phyloP scores from a whole-genome alignment of 2,797 vertebrate genomes.

The Perodicticus potto region DNA sequence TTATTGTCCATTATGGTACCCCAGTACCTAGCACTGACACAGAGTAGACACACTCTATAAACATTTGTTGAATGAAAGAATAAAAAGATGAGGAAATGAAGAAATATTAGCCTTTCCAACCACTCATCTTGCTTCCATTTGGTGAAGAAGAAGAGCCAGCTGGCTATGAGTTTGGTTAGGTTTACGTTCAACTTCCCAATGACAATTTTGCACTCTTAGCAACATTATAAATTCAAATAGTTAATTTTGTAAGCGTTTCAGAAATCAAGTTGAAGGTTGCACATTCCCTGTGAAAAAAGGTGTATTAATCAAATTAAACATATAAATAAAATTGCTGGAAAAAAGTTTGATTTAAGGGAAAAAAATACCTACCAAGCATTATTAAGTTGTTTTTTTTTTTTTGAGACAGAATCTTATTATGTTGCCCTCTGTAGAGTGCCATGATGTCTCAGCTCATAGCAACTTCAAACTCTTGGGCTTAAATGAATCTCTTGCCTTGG shows the following conservation, averaged over 20 bases:
- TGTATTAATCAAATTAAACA: constrained; percentile 17
- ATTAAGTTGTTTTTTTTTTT: neutral
- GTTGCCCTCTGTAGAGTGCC: too few relatives aligned
- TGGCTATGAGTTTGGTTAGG: neutral
- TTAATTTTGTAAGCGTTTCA: constrained; percentile 6
- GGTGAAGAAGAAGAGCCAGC: neutral
- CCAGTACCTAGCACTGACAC: neutral
- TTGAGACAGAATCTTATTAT: too few relatives aligned
- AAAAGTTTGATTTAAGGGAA: neutral
- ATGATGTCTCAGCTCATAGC: too few relatives aligned
- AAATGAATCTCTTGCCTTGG: too few relatives aligned
- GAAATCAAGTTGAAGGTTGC: neutral
- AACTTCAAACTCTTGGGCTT: too few relatives aligned
- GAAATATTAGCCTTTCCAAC: neutral
- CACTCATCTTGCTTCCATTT: neutral
- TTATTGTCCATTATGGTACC: neutral
- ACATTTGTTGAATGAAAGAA: constrained; percentile 4
- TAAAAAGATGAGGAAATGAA: constrained; percentile 5
- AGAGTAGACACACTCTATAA: neutral
- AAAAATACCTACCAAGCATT: neutral
- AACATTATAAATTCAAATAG: neutral
- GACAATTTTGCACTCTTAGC: neutral
- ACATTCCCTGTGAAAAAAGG: neutral
- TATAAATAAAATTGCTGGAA: neutral
- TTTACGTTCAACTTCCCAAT: neutral